Evolutionary conservation across 2,797 vertebrate species (phyloP), one percentile per base, ranked within the genome.

Genomic region (Rhodeus uyekii): DNA sequence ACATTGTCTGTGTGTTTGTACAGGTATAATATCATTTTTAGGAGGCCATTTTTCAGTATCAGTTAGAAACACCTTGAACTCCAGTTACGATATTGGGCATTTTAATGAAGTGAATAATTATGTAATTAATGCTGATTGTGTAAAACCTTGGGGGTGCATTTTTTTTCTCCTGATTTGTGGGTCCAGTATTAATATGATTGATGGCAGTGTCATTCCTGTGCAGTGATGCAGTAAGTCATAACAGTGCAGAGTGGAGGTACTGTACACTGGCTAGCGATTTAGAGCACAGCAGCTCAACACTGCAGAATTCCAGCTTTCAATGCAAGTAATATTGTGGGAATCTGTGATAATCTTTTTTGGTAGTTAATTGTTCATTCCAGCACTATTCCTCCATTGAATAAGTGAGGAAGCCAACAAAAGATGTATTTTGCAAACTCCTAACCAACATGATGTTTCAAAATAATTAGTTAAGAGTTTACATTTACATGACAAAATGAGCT

Each of bases 201-300:
- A 91, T 88, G 86, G 71, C 58, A 65, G 80, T 91, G 91, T 92
- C 90, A 88, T 87, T 90, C 74, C 73, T 55, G 73, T 87, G 78
- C 81, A 81, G 80, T 84, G 76, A 88, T 88, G 89, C 89, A 87
- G 65, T 86, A 89, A 88, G 89, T 85, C 84, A 87, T 88, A 90
- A 87, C 83, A 82, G 71, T 72, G 64, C 73, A 76, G 80, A 74
- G 36, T 67, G 67, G 75, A 68, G 87, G 81, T 84, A 85, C 53
- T 85, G 61, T 82, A 80, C 73, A 81, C 38, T 76, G 55, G 44
- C 19, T 82, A 68, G 42, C 83, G 65, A 80, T 84, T 80, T 77
- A 78, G 39, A 77, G 77, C 82, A 71, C 76, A 82, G 64, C 27
- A 68, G 39, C 64, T 46, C 32, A 71, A 24, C 44, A 58, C 77